These are phyloP conservation scores for Euplagia quadripunctaria DNA, from an alignment of 2,888 invertebrate genomes.

Conservation along the genomic window DNA sequence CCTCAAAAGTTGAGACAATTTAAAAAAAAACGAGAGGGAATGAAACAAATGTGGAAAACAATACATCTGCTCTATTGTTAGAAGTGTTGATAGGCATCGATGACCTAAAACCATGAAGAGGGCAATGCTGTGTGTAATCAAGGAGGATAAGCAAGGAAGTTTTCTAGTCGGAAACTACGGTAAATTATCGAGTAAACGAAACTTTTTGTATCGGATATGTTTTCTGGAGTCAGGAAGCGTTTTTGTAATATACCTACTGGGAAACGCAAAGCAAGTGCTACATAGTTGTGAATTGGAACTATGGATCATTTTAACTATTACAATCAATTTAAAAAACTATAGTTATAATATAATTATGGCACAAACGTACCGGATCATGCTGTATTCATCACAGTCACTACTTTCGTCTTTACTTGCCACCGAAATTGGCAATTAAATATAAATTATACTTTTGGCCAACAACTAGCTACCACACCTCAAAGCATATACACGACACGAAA, in stretches of 20 bases:
- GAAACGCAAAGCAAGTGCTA: not conserved
- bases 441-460: slow-evolving; percentile 24
- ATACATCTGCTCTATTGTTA: no score
- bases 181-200: no score
- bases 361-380: not conserved
- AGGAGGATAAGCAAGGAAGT: no score
- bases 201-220: not conserved
- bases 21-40: no score
- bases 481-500: slow-evolving; percentile 44
- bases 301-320: no score
- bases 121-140: no score
- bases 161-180: no score
- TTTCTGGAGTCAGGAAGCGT: not conserved
- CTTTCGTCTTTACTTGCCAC: not conserved
- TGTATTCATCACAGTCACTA: not conserved
- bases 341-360: not conserved
- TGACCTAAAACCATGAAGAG: no score
- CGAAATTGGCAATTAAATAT: slow-evolving; percentile 25
- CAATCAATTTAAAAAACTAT: no score
- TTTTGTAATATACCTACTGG: not conserved
- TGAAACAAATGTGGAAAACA: no score
- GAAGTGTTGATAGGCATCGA: no score
- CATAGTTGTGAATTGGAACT: not conserved
- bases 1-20: no score
- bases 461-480: slow-evolving; percentile 38